These are phyloP conservation scores for Hypothenemus hampei DNA, from an alignment of 1,140 invertebrate genomes.

Conservation along the genomic window DNA sequence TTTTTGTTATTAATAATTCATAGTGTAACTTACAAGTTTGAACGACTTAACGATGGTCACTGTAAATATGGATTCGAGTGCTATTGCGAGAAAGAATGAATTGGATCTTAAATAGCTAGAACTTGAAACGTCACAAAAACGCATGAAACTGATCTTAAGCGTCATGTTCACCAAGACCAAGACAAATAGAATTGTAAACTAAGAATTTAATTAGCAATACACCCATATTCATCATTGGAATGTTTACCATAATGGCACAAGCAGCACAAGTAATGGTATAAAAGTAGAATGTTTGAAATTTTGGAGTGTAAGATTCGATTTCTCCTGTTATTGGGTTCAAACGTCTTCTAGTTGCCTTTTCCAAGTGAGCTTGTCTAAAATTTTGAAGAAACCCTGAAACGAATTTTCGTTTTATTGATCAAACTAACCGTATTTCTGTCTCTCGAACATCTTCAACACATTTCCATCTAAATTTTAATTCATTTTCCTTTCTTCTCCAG, in stretches of 20 bases:
- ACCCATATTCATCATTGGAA: not conserved
- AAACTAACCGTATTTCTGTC: conserved; percentile 8
- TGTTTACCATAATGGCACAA: conserved; percentile 18
- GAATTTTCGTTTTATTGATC: conserved; percentile 4
- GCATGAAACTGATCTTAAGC: not conserved
- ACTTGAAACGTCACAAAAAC: not conserved
- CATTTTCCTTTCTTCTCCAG: conserved; percentile 86
- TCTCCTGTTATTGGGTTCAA: conserved; percentile 58
- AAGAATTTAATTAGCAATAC: not conserved
- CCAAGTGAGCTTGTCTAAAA: conserved; percentile 64
- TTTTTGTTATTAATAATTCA: not conserved
- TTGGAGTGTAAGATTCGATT: conserved; percentile 24
- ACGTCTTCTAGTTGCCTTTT: conserved; percentile 57
- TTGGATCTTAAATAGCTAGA: not conserved
- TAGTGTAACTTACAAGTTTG: conserved; percentile 40
- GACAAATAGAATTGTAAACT: conserved; percentile 11
- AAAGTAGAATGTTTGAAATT: not conserved
- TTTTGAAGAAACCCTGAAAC: conserved; percentile 51
- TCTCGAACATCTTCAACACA: conserved; percentile 10
- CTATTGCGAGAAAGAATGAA: conserved; percentile 48
- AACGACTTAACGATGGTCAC: conserved; percentile 76
- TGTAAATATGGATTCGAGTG: conserved; percentile 78
- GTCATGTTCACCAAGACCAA: conserved; percentile 3
- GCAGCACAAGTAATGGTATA: conserved; percentile 9
- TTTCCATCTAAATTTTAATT: conserved; percentile 83